A percentile compares a stretch with the other conserved stretches of the same genome.
Evolutionary conservation across 2,113 vertebrate species (phyloP).

Genomic region (Chaenogobius annularis): DNA sequence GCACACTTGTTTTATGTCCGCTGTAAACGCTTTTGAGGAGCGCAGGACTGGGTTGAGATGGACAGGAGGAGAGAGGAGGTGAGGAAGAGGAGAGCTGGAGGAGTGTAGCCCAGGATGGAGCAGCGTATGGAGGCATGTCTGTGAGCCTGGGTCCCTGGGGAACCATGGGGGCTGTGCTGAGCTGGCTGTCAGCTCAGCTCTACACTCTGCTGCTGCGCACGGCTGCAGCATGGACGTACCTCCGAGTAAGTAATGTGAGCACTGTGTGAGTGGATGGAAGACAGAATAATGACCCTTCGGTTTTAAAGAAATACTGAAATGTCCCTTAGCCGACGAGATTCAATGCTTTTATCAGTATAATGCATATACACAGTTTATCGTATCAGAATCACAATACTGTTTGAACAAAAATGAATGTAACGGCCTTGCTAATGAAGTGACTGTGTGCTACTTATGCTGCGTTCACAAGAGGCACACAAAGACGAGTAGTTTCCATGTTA

Average conservation of each 20-base stretch:
- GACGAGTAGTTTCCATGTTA: too few relatives aligned
- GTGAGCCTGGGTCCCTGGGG: slow-evolving; percentile 7
- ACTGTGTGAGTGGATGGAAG: not conserved
- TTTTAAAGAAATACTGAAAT: too few relatives aligned
- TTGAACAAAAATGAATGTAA: too few relatives aligned
- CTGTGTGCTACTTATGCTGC: too few relatives aligned
- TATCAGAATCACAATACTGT: too few relatives aligned
- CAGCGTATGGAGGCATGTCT: not conserved
- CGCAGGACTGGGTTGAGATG: not conserved
- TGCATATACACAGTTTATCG: too few relatives aligned
- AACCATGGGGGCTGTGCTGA: slow-evolving; percentile 60
- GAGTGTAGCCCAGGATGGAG: not conserved
- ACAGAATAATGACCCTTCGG: too few relatives aligned
- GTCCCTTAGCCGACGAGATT: too few relatives aligned
- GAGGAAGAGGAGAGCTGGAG: not conserved
- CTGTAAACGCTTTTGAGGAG: not conserved
- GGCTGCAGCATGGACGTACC: slow-evolving; percentile 18
- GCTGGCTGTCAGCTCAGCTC: slow-evolving; percentile 47
- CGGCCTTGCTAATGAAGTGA: too few relatives aligned
- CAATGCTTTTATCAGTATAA: too few relatives aligned
- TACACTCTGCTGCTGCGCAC: slow-evolving; percentile 33
- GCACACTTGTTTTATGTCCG: not conserved
- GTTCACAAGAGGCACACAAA: too few relatives aligned
- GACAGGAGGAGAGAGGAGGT: not conserved
- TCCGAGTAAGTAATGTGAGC: slow-evolving; percentile 50